A percentile compares a stretch with the other conserved stretches of the same genome.
phyloP scores from a whole-genome alignment of 1,140 invertebrate species.

The Neotoxoptera formosana region DNA sequence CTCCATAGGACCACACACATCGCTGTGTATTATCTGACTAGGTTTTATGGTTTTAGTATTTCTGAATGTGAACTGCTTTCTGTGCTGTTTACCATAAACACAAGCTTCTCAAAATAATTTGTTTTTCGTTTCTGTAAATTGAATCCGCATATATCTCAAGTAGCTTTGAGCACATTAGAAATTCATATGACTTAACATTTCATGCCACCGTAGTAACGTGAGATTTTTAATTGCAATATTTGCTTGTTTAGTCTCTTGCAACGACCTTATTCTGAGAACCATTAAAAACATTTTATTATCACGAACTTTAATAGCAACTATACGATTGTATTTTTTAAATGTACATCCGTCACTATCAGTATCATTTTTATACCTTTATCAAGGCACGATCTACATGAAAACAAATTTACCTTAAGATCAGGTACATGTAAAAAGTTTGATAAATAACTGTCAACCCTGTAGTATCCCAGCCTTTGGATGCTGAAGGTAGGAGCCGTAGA shows the following conservation, averaged over 20 bases:
- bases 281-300: not conserved
- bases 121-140: too few species aligned
- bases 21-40: not conserved
- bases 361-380: not conserved
- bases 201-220: not conserved
- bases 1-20: not conserved
- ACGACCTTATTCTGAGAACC: not conserved
- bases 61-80: not conserved
- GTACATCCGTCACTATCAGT: not conserved
- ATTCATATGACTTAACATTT: not conserved
- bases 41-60: not conserved
- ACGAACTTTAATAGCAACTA: not conserved
- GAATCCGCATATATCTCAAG: not conserved
- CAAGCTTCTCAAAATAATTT: not conserved
- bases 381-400: not conserved
- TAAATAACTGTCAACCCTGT: too few species aligned
- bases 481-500: too few species aligned
- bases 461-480: too few species aligned
- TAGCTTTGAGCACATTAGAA: not conserved
- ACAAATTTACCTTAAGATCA: slow-evolving; percentile 25
- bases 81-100: slow-evolving; percentile 25
- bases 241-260: not conserved
- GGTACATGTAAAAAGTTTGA: not conserved
- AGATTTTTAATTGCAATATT: not conserved
- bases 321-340: slow-evolving; percentile 1